phyloP scores from a whole-genome alignment of 2,113 vertebrate genomes.

The Charina bottae region DNA sequence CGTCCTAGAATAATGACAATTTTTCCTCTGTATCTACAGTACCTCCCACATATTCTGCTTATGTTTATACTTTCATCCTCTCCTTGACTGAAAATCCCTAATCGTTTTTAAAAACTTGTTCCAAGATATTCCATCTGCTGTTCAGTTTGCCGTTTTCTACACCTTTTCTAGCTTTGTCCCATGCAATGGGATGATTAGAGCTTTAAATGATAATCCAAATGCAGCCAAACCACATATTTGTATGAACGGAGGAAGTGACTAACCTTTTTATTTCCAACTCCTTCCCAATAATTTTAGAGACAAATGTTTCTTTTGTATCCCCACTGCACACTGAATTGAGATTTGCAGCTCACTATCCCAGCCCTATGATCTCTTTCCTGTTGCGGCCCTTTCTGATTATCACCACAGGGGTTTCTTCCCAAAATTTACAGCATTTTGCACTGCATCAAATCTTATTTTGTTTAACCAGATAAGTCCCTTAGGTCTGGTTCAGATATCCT shows the following conservation, averaged over 20 bases:
- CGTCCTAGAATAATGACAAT: not conserved
- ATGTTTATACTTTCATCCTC: not conserved
- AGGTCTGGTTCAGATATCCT: not conserved
- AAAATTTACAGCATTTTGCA: not conserved
- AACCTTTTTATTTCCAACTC: not conserved
- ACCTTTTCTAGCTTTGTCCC: not conserved
- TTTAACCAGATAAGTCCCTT: not conserved
- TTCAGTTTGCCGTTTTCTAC: not conserved
- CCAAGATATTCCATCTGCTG: not conserved
- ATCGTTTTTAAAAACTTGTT: not conserved
- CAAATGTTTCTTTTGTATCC: not conserved
- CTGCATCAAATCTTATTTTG: not conserved
- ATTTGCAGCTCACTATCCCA: not conserved
- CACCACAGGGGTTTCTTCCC: not conserved
- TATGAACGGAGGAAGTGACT: not conserved
- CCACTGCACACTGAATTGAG: not conserved
- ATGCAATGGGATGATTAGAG: not conserved
- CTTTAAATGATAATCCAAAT: not conserved
- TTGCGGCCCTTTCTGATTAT: not conserved
- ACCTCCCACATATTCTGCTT: not conserved
- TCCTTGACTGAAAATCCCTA: not conserved
- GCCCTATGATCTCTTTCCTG: not conserved
- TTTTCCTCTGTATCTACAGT: not conserved
- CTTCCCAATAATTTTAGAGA: not conserved
- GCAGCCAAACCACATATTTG: not conserved